Percentiles rank a stretch among this genome's conserved stretches.
phyloP scores from a whole-genome alignment of 2,797 vertebrate species.

The Xiphorhynchus erythropygius region DNA sequence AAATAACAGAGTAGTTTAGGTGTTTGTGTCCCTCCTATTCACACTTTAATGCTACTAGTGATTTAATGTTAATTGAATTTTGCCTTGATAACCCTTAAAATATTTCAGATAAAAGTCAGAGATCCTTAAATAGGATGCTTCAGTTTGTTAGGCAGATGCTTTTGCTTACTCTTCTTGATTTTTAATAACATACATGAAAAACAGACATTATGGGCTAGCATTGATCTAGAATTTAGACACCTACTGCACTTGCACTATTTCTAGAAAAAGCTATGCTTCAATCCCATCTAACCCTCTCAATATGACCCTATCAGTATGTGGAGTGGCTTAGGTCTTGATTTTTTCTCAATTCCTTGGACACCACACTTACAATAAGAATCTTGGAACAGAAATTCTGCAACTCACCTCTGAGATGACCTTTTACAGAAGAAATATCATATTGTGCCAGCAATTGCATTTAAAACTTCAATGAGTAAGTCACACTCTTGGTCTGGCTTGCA shows the following conservation, averaged over 20 bases:
- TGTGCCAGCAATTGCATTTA: background rate
- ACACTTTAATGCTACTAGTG: background rate
- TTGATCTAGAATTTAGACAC: background rate
- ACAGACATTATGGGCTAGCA: background rate
- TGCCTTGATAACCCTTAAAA: background rate
- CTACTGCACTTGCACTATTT: background rate
- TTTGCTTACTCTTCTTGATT: background rate
- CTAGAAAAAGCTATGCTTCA: background rate
- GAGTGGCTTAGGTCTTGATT: background rate
- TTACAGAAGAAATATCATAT: background rate
- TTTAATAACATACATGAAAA: background rate
- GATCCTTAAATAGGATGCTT: background rate
- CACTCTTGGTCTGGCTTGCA: background rate
- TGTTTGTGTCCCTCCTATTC: background rate
- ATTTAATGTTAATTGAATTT: slow-evolving; percentile 17
- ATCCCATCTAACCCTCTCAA: background rate
- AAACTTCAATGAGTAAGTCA: background rate
- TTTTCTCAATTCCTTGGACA: background rate
- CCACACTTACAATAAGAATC: background rate
- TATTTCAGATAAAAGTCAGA: background rate
- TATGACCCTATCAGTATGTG: background rate
- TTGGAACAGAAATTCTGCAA: background rate
- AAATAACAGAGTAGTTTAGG: background rate
- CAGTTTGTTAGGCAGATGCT: background rate
- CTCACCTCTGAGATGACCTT: background rate